Evolutionary conservation across 2,113 vertebrate species (phyloP), one percentile per base, ranked within the genome.

Genomic region (Sebastes fasciatus): DNA sequence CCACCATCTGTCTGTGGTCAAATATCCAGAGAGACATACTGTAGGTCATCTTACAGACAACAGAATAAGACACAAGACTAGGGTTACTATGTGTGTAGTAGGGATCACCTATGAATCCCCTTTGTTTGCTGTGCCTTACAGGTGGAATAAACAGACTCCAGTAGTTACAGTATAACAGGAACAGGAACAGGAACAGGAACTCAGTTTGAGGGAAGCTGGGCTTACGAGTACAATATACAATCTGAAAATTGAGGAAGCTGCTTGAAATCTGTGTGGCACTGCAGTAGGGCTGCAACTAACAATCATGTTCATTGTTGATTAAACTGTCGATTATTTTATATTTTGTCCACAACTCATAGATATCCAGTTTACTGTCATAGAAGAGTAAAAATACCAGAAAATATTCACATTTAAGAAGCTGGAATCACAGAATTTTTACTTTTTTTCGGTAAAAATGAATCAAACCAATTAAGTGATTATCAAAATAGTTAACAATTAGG

Each of bases 1-100:
- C 14, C 69, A 60, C 88, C 91, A 92, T 87, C 86, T 93, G 88
- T 85, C 80, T 46, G 67, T 76, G 78, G 82, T 90, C 82, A 84
- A 67, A 84, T 89, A 86, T 84, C 82, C 60, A 74, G n/a, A 67
- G 68, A 21, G 65, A 72, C 26, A 58, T 54, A 26, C 26, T 26
- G 26, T 26, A 77, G 64, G 72, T 92, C 86, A 82, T 64, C 52
- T 91, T 91, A 89, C 87, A 87, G 48, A 67, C 67, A 86, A 68
- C 45, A 74, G n/a, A 54, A 62, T 48, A 58, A 87, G 43, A 70
- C 40, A 55, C 55, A 13, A 43, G 62, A 61, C 19, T 77, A 58
- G 17, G 23, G 46, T 57, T 70, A 61, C 65, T 19, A 19, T 65
- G 19, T 11, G n/a, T 45, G 17, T 19, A 11, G 46, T 48, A 66